phyloP scores from a whole-genome alignment of 2,888 invertebrate genomes.

The Geotrupes spiniger region DNA sequence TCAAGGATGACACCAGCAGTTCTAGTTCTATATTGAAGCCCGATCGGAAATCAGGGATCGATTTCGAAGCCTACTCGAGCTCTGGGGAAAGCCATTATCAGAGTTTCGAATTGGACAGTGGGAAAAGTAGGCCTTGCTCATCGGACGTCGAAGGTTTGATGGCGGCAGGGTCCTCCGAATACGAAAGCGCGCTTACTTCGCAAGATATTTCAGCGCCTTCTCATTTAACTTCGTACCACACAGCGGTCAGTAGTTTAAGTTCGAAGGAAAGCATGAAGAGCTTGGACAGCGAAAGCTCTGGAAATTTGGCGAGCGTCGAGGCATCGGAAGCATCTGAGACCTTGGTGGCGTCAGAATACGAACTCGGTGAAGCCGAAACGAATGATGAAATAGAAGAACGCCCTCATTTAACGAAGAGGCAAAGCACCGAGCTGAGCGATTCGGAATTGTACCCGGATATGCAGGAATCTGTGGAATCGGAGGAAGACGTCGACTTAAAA shows the following conservation, averaged over 20 bases:
- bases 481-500: slow-evolving; percentile 53
- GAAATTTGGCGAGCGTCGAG: slow-evolving; percentile 84
- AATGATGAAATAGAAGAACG: slow-evolving; percentile 41
- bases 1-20: slow-evolving; percentile 46
- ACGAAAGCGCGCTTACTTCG: slow-evolving; percentile 81
- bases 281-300: slow-evolving; percentile 84
- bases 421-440: slow-evolving; percentile 42
- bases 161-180: slow-evolving; percentile 78
- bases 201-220: slow-evolving; percentile 72
- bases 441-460: slow-evolving; percentile 33
- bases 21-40: slow-evolving; percentile 46
- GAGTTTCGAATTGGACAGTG: slow-evolving; percentile 77
- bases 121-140: slow-evolving; percentile 74
- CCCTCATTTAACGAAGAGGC: slow-evolving; percentile 33
- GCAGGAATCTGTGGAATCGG: slow-evolving; percentile 57
- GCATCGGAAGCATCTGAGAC: slow-evolving; percentile 92
- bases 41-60: slow-evolving; percentile 73
- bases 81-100: slow-evolving; percentile 88
- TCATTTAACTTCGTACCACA: slow-evolving; percentile 75
- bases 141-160: slow-evolving; percentile 82
- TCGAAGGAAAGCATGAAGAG: slow-evolving; percentile 89
- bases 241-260: slow-evolving; percentile 83
- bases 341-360: slow-evolving; percentile 84
- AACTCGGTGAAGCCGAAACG: slow-evolving; percentile 68
- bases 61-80: slow-evolving; percentile 79